Base-by-base conservation (phyloP, 2,888 invertebrate species). In the Nowickia ferox region DNA sequence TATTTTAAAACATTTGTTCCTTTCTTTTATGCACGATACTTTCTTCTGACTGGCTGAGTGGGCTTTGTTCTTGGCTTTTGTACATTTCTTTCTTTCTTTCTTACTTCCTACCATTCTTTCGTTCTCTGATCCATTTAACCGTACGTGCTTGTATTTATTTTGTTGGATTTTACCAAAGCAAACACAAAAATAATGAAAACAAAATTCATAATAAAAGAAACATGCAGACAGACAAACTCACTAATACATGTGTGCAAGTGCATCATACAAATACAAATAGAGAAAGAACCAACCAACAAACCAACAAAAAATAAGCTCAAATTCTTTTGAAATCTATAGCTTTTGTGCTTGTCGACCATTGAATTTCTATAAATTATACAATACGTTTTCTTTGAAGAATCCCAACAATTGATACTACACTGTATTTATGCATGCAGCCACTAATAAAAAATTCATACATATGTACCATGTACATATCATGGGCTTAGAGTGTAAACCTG, bases 111-210 rank as follows among this genome's bases (percentile, higher is more conserved):
- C 44, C 15, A 66, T 80, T 80, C 44, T 57, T 75, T 71, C 63
- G 63, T 77, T 72, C 77, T 77, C 57, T 83, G 71, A 83, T 77
- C 65, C 77, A 72, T 83, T 83, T 83, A 83, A 59, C 77, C 71
- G 77, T 83, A 83, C 83, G 77, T 83, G 76, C 72, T 83, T 83
- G 77, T 83, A 66, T 83, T 77, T 83, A 69, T 69, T 82, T 69
- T 82, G 71, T 83, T 77, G 71, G 71, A 57, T 77, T 57, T 59
- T 83, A 83, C 83, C 72, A 83, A 72, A 59, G 83, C 72, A 83
- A 77, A 82, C 72, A 83, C 57, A 72, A 77, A 83, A 72, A 72
- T 83, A 83, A 77, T 83, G 59, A 77, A 83, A 77, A 83, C 71
- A 77, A 83, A 77, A 72, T 72, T 66, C 59, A 77, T 72, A 72